A percentile compares a stretch with the other conserved stretches of the same genome.
Evolutionary conservation across 2,113 vertebrate genomes (phyloP).

Genomic region (Cettia cetti): DNA sequence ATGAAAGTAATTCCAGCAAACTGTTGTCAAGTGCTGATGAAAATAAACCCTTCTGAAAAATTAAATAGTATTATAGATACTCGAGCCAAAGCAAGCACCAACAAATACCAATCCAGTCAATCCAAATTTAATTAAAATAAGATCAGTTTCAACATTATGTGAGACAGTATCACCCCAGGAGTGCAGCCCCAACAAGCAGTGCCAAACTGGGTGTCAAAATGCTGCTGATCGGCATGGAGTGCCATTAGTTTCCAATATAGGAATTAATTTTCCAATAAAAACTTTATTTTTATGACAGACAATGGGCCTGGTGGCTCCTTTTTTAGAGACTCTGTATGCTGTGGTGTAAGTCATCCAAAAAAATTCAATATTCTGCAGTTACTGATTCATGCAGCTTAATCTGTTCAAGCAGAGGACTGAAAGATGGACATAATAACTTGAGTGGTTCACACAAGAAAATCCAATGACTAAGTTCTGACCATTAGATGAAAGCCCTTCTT

Average conservation of each 20-base stretch:
- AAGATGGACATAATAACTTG: background rate
- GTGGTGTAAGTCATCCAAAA: background rate
- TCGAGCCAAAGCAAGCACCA: background rate
- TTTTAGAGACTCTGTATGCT: background rate
- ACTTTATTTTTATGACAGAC: background rate
- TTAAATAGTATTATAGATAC: background rate
- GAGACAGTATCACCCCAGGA: background rate
- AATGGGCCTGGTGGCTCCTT: background rate
- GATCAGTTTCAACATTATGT: background rate
- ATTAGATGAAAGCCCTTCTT: background rate
- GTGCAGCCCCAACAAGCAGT: background rate
- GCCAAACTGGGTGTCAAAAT: background rate
- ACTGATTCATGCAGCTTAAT: background rate
- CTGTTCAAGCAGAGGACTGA: background rate
- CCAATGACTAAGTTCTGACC: background rate
- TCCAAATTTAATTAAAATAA: background rate
- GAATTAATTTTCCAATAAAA: background rate
- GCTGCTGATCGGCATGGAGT: background rate
- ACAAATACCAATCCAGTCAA: background rate
- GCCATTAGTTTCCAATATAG: background rate
- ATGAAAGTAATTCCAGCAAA: background rate
- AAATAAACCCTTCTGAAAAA: background rate
- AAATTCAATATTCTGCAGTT: background rate
- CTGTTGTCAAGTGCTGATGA: background rate
- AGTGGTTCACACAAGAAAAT: background rate